Evolutionary conservation across 2,797 vertebrate genomes (phyloP), one percentile per base, ranked within the genome.

Genomic region (Nannoperca australis): DNA sequence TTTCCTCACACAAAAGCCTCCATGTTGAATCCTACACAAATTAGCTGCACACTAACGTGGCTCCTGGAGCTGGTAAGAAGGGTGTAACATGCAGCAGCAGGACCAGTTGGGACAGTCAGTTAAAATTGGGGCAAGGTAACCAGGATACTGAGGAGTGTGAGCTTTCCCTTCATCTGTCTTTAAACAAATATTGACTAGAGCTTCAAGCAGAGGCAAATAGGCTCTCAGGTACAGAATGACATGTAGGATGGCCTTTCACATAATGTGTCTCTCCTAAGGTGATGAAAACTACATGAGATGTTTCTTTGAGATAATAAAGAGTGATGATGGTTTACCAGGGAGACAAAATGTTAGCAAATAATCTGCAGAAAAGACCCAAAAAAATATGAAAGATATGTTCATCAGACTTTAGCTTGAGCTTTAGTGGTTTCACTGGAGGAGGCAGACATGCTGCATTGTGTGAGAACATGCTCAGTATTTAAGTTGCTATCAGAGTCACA

Each of bases 121-220:
- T 84, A 49, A 45, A 83, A 63, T 34, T 1, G 56, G 34, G 27
- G 38, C 45, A 24, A 76, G 82, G 92, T 93, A 91, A 93, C 91
- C 95, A 94, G 94, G 92, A 94, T 92, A 91, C 92, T 81, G 85
- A 89, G 72, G 82, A 90, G 83, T 65, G 86, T 62, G 80, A 87
- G 83, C 73, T 64, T 80, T 88, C 73, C 62, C 76, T 78, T 91
- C 88, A 82, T 78, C 76, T 79, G 78, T n/a, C 75, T 89, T 89
- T 91, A 91, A 93, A 77, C 90, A 94, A 95, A 95, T 95, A 95
- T 95, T 95, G 88, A 93, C 93, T 80, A 18, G 78, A 66, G 83
- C 86, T 83, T 70, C 15, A 36, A 83, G 78, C 83, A n/a, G 83
- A 89, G 72, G 83, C 87, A 93, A 93, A 90, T 79, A 89, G 78